phyloP scores from a whole-genome alignment of 2,797 vertebrate species.

The Notoglanidium macrostoma region DNA sequence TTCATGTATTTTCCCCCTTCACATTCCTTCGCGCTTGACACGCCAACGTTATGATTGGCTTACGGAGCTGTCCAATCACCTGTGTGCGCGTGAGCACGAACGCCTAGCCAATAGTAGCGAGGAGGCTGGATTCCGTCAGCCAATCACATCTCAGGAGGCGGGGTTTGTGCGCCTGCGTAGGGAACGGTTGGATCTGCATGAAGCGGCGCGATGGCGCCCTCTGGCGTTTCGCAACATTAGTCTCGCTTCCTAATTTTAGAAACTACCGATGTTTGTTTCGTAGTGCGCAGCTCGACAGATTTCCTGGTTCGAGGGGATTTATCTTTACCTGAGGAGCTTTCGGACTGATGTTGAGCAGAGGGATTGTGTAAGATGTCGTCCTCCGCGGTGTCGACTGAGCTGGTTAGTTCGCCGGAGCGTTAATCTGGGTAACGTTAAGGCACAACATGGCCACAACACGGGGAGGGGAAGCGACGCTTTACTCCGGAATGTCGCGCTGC shows the following conservation, averaged over 20 bases:
- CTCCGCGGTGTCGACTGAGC: background rate
- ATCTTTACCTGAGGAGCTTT: background rate
- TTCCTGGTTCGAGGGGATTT: background rate
- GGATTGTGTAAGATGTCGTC: background rate
- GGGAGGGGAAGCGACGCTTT: background rate
- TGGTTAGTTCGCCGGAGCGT: background rate
- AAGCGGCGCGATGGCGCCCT: slow-evolving; percentile 11
- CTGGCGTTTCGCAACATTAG: background rate
- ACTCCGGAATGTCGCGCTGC: background rate
- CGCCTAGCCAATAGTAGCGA: background rate
- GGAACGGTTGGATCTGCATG: no score
- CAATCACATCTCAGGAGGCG: background rate
- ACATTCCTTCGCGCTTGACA: background rate
- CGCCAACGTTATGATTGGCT: background rate
- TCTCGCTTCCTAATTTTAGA: slow-evolving; percentile 32
- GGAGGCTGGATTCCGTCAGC: background rate
- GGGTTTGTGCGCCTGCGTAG: background rate
- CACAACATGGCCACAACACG: slow-evolving; percentile 12
- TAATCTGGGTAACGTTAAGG: background rate
- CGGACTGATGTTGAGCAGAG: no score
- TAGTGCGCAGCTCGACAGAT: slow-evolving; percentile 23
- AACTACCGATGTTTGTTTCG: slow-evolving; percentile 19
- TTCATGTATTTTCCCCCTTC: background rate
- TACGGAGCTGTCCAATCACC: background rate
- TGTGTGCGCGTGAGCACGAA: rapidly evolving